These are phyloP conservation scores for Hofmannophila pseudospretella DNA, from an alignment of 2,888 invertebrate genomes.

Conservation along the genomic window DNA sequence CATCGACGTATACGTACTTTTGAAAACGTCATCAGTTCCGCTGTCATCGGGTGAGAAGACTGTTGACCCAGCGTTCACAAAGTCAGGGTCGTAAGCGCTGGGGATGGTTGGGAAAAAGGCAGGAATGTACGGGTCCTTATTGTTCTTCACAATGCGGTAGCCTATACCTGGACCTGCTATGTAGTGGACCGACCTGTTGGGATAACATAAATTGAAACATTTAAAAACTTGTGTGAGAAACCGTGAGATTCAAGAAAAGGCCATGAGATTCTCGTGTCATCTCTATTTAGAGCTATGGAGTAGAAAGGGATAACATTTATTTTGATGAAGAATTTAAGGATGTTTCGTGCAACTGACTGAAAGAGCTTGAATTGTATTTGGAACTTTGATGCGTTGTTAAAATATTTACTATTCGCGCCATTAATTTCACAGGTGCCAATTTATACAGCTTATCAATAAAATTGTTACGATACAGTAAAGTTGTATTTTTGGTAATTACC, in stretches of 20 bases:
- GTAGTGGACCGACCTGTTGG: slow-evolving; percentile 83
- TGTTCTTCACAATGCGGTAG: slow-evolving; percentile 84
- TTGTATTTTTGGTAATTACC: slow-evolving; percentile 32
- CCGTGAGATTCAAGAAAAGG: too few species aligned
- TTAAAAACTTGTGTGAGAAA: too few species aligned
- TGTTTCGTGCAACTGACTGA: too few species aligned
- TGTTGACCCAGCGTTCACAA: slow-evolving; percentile 44
- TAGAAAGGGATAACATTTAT: too few species aligned
- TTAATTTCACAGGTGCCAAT: not conserved
- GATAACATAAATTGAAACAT: too few species aligned
- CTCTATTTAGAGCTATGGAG: too few species aligned
- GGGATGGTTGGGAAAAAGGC: slow-evolving; percentile 79
- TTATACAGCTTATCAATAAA: not conserved
- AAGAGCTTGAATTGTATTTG: too few species aligned
- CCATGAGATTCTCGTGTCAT: too few species aligned
- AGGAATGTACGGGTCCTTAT: slow-evolving; percentile 81
- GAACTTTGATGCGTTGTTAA: too few species aligned
- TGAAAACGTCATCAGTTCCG: slow-evolving; percentile 56
- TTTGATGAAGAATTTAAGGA: too few species aligned
- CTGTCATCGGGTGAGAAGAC: slow-evolving; percentile 38
- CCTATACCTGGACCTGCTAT: slow-evolving; percentile 89
- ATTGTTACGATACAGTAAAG: not conserved
- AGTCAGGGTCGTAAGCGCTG: slow-evolving; percentile 72
- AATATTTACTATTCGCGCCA: not conserved
- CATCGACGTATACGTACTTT: slow-evolving; percentile 41